Evolutionary conservation across 2,888 invertebrate species (phyloP).

Genomic region (Limnephilus lunatus): DNA sequence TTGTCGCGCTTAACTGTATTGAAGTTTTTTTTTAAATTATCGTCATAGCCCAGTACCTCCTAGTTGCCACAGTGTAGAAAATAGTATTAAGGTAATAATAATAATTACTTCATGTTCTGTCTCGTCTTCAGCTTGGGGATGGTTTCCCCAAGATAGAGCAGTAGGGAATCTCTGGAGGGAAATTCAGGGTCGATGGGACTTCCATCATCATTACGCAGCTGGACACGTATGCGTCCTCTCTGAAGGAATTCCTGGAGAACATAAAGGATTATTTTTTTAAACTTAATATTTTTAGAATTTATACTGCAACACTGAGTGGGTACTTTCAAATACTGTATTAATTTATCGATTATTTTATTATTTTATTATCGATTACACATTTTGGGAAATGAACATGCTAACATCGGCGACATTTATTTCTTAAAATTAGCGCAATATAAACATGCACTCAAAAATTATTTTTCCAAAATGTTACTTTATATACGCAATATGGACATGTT

Average conservation of each 20-base stretch:
- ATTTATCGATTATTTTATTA: no score
- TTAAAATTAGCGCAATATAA: no score
- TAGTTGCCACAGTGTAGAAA: background rate
- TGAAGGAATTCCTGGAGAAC: conserved; percentile 83
- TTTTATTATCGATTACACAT: no score
- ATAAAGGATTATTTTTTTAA: conserved; percentile 8
- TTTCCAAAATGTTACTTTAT: no score
- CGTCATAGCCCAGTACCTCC: background rate
- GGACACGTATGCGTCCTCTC: conserved; percentile 94
- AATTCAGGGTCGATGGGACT: conserved; percentile 84
- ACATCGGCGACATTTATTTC: no score
- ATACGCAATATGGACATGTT: no score
- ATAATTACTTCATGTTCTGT: conserved; percentile 75
- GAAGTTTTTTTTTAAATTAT: background rate
- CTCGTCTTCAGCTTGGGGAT: conserved; percentile 95
- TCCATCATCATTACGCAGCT: conserved; percentile 94
- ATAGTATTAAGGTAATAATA: background rate
- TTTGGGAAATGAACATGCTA: no score
- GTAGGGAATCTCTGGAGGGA: conserved; percentile 85
- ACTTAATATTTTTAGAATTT: background rate
- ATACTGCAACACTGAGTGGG: background rate
- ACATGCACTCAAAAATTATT: no score
- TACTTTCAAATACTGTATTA: background rate
- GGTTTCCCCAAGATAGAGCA: conserved; percentile 87
- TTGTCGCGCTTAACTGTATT: no score